These are phyloP conservation scores for Ammodytes dubius DNA, from an alignment of 2,113 vertebrate genomes.

Conservation along the genomic window DNA sequence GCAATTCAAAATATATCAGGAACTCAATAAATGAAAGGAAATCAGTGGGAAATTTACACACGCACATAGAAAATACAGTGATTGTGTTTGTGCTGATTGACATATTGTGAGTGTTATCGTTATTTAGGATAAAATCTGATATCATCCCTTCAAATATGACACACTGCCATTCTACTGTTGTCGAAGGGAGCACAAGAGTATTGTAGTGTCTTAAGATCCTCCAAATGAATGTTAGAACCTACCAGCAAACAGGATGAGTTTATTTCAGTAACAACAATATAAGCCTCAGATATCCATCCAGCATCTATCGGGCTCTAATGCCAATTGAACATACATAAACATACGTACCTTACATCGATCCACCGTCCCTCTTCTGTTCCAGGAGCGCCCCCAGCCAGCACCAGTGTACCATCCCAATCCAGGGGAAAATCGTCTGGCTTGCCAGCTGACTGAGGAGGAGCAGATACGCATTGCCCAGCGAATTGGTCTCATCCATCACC, in stretches of 20 bases:
- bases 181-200: neutral
- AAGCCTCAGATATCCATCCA: neutral
- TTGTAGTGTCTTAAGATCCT: neutral
- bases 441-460: slow-evolving; percentile 97
- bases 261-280: neutral
- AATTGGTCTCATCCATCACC: slow-evolving; percentile 98
- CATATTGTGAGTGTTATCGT: no score
- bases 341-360: no score
- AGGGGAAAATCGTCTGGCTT: slow-evolving; percentile 94
- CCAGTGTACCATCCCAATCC: slow-evolving; percentile 88
- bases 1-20: no score
- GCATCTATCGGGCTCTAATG: neutral
- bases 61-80: no score
- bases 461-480: slow-evolving; percentile 97
- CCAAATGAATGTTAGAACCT: neutral
- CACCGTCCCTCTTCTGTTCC: slow-evolving; percentile 23
- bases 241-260: neutral
- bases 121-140: no score
- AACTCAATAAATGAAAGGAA: no score
- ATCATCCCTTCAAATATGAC: no score
- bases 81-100: no score
- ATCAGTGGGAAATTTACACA: no score
- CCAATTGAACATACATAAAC: neutral
- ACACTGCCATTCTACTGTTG: neutral
- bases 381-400: slow-evolving; percentile 91